phyloP scores from a whole-genome alignment of 2,113 vertebrate species.

The Steatornis caripensis region DNA sequence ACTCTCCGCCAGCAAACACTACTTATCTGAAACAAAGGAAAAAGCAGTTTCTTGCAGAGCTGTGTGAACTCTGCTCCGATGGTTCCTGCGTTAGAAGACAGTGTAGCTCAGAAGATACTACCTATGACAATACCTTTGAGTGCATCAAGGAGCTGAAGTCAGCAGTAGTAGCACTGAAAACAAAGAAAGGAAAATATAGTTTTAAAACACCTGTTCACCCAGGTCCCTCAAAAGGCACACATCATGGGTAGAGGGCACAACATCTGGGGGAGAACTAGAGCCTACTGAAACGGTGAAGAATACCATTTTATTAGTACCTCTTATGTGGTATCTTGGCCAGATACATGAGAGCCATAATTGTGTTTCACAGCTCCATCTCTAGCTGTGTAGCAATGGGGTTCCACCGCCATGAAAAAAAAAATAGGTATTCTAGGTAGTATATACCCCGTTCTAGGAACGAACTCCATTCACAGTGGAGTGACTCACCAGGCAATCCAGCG shows the following conservation, averaged over 20 bases:
- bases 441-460: background rate
- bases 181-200: slow-evolving; percentile 28
- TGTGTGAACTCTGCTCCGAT: background rate
- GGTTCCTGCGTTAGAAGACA: background rate
- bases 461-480: background rate
- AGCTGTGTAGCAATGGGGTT: background rate
- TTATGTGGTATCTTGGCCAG: background rate
- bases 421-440: background rate
- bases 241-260: background rate
- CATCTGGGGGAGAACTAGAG: background rate
- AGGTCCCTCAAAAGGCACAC: background rate
- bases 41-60: background rate
- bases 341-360: background rate
- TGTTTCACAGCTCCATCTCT: background rate
- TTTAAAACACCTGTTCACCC: background rate
- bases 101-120: background rate
- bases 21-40: background rate
- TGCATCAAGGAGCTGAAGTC: slow-evolving; percentile 76
- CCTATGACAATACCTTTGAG: slow-evolving; percentile 77
- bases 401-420: background rate
- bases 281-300: background rate
- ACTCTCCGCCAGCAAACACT: background rate
- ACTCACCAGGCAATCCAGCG: background rate
- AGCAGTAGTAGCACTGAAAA: slow-evolving; percentile 70
- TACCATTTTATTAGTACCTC: background rate